Evolutionary conservation across 1,140 invertebrate genomes (phyloP).

Genomic region (Neotoxoptera formosana): DNA sequence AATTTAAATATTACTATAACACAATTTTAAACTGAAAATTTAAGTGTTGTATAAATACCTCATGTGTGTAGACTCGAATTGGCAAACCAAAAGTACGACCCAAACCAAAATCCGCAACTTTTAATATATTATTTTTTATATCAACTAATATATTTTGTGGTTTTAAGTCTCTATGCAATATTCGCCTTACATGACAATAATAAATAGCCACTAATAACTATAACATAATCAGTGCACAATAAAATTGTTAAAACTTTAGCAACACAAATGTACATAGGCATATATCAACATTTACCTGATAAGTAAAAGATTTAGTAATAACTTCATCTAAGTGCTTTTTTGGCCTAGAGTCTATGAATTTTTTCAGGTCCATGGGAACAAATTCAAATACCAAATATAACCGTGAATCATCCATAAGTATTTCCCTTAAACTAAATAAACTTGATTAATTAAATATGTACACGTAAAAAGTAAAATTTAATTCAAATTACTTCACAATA

Average conservation of each 20-base stretch:
- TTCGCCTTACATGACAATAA: conserved; percentile 94
- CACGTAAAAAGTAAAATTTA: background rate
- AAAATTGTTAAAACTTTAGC: background rate
- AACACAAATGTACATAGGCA: background rate
- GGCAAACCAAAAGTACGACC: conserved; percentile 96
- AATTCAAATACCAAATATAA: conserved; percentile 98
- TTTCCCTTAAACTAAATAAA: conserved; percentile 67
- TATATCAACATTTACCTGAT: conserved; percentile 65
- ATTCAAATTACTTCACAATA: conserved; percentile 73
- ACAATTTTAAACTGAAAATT: background rate
- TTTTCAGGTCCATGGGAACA: conserved; percentile 97
- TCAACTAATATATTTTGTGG: conserved; percentile 98
- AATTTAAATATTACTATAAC: background rate
- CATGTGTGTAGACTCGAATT: conserved; percentile 96
- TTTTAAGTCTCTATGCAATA: conserved; percentile 96
- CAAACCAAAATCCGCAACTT: conserved; percentile 98
- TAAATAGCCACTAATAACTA: conserved; percentile 74
- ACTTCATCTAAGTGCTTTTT: conserved; percentile 73
- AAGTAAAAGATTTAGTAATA: conserved; percentile 74
- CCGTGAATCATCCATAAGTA: conserved; percentile 68
- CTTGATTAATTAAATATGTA: background rate
- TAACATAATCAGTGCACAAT: background rate
- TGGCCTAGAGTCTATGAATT: conserved; percentile 91
- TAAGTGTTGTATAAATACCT: conserved; percentile 68
- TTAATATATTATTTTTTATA: conserved; percentile 83